Conservation (phyloP, 2,888 invertebrate species). For the Apodemia mormo region DNA sequence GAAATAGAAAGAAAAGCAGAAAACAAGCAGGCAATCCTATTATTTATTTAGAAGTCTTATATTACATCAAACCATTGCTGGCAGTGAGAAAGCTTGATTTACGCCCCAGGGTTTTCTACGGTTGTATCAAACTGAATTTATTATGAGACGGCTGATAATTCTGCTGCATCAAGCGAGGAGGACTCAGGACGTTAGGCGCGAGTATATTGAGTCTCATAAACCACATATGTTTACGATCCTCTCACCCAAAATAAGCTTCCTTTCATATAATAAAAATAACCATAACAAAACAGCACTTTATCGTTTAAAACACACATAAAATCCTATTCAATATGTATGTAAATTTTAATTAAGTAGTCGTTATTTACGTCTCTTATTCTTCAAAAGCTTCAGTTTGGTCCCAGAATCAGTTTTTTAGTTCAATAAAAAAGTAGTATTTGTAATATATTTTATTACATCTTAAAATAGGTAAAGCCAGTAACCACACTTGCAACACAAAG, state of each 20-base stretch:
- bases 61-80: slow-evolving; percentile 13
- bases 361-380: too few species aligned
- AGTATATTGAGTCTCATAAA: slow-evolving; percentile 51
- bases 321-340: not conserved
- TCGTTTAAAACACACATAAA: slow-evolving; percentile 8
- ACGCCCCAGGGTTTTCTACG: slow-evolving; percentile 27
- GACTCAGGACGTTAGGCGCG: slow-evolving; percentile 36
- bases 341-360: too few species aligned
- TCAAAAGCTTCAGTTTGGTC: too few species aligned
- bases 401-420: too few species aligned
- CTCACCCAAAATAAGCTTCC: slow-evolving; percentile 43
- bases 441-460: too few species aligned
- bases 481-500: too few species aligned
- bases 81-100: slow-evolving; percentile 13
- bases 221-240: slow-evolving; percentile 61
- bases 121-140: slow-evolving; percentile 36
- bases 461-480: too few species aligned
- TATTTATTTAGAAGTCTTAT: not conserved
- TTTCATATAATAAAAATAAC: slow-evolving; percentile 63
- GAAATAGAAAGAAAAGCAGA: not conserved
- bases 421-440: too few species aligned
- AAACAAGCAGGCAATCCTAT: not conserved
- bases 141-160: slow-evolving; percentile 32
- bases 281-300: slow-evolving; percentile 8
- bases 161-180: slow-evolving; percentile 34